Base-by-base conservation (phyloP, 1,140 invertebrate species). In the Drosophila pseudoobscura region DNA sequence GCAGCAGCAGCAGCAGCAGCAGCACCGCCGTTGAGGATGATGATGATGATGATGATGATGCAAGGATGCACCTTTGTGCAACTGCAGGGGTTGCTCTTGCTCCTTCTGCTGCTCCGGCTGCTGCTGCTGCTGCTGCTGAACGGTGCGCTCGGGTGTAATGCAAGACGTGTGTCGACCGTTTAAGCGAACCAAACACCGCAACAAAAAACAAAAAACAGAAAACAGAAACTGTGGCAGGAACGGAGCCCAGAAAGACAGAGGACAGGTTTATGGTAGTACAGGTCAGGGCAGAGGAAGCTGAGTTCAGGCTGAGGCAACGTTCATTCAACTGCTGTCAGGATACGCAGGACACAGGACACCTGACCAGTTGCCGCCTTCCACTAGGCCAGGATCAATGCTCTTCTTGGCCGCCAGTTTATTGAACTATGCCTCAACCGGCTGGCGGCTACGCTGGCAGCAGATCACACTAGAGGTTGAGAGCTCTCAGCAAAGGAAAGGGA, bases 51-150 rank as follows among this genome's bases (percentile, higher is more conserved):
- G 43, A 22, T 53, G 51, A 45, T 61, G 82, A 78, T 83, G 79
- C 82, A 88, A 75, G 82, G 82, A 88, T 87, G 82, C 82, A 87
- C 83, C 82, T 87, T 88, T 66, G 63, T 79, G 74, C 77, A 85
- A 80, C 75, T 78, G 80, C 75, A 83, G 50, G 68, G 68, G 68
- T 73, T 62, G 76, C 70, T 61, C 24, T 52, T 55, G 57, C 39
- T 8, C 11, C 73, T 60, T 52, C 52, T 59, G 68, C 39, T 64
- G 20, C 55, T 55, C 49, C 47, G 47, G 56, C 35, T 76, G 31
- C 51, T 74, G 53, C 50, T 59, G 45, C 50, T 59, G 45, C 71
- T 44, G 7, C 52, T 80, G 66, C 29, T 31, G 29, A 31, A 31
- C 31, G 9, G 3, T 70, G 49, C 44, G 74, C 70, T 73, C 75